phyloP scores from a whole-genome alignment of 2,888 invertebrate species.

The Hemithea aestivaria region DNA sequence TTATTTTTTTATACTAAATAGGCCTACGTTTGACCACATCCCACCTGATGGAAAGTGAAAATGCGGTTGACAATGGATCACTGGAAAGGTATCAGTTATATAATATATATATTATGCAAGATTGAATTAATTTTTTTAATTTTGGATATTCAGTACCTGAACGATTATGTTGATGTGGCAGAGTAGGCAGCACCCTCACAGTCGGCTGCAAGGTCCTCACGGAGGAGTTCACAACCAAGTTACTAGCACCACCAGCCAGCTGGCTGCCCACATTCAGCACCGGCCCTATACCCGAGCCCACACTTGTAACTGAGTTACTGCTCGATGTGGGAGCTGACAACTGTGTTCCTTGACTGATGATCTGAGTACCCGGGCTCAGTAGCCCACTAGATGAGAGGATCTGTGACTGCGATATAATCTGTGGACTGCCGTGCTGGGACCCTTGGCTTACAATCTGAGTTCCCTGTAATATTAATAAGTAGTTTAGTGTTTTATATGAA shows the following conservation, averaged over 20 bases:
- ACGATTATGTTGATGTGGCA: slow-evolving; percentile 61
- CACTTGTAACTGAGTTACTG: slow-evolving; percentile 48
- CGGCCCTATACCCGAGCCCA: slow-evolving; percentile 49
- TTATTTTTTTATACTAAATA: no score
- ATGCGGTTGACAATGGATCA: no score
- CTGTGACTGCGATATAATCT: slow-evolving; percentile 65
- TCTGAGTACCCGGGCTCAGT: slow-evolving; percentile 62
- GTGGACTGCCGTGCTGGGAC: slow-evolving; percentile 59
- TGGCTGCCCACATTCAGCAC: slow-evolving; percentile 64
- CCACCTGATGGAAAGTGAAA: no score
- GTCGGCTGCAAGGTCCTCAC: slow-evolving; percentile 65
- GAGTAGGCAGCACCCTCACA: slow-evolving; percentile 64
- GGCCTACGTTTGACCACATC: no score
- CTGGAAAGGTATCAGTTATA: no score
- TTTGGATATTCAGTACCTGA: slow-evolving; percentile 46
- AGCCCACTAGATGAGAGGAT: slow-evolving; percentile 30
- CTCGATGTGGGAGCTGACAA: slow-evolving; percentile 53
- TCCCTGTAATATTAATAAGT: slow-evolving; percentile 65
- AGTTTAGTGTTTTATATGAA: slow-evolving; percentile 67
- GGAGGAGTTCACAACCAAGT: slow-evolving; percentile 62
- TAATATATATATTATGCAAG: no score
- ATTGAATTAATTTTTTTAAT: no score
- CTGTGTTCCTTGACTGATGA: slow-evolving; percentile 71
- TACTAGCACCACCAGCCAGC: slow-evolving; percentile 54
- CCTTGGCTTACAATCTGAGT: slow-evolving; percentile 69